Evolutionary conservation across 2,888 invertebrate genomes (phyloP), one percentile per base, ranked within the genome.

Genomic region (Orchesella flavescens): DNA sequence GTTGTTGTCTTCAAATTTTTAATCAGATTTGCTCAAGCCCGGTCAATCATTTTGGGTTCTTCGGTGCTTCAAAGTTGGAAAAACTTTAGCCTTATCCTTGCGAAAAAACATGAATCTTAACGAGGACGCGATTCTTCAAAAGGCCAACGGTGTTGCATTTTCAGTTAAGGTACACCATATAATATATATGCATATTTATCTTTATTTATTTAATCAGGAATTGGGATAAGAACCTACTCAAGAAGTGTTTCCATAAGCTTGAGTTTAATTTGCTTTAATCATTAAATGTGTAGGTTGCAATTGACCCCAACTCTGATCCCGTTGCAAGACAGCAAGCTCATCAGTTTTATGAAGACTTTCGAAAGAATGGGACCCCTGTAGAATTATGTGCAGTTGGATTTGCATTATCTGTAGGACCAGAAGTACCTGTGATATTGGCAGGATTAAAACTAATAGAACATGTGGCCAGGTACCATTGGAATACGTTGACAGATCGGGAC

Each of bases 381-480:
- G 85, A 86, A 34, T 24, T 88, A 7, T 83, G 83, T 17, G 76
- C 74, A 10, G 86, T 87, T 0, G 88, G 87, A 10, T 84, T 87
- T 63, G 55, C 77, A 12, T 65, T 88, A 5, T 72, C 85, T 0
- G 61, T 61, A 4, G 78, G 76, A 15, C 1, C 43, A 4, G 86
- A 87, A 21, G 57, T 76, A 9, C 34, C 80, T 9, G 74, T 88
- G n/a, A 83, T 86, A 2, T 55, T 78, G 44, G 59, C 86, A 12
- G 98, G 97, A 0, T 91, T 98, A 0, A 97, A 97, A 89, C 91
- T 98, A 0, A 94, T 98, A 93, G 97, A 98, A 90, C 95, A 97
- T 89, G 95, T 95, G 74, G 95, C 97, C 43, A 97, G 96, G 91
- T 97, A 96, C 89, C 93, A 95, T 83, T 98, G 97, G 98, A 95